Conservation (phyloP, 23 tunicate species). For the Clavelina lepadiformis region DNA sequence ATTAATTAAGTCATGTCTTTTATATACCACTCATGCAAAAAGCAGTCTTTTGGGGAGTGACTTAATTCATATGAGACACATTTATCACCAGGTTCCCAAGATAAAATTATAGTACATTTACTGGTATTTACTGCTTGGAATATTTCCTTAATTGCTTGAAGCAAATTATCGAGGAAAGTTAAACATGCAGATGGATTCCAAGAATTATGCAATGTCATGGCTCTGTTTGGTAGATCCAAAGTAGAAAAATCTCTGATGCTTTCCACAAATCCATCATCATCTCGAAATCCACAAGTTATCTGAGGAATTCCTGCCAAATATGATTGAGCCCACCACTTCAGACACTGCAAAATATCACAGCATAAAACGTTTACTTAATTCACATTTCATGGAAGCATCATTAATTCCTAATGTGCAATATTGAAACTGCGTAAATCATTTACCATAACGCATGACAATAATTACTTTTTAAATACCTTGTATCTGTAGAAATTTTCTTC, state of each 20-base stretch:
- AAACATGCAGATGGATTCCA: conserved; percentile 55
- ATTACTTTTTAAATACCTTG: no score
- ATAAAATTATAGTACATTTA: not conserved
- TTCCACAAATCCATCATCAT: conserved; percentile 62
- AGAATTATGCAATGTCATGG: conserved; percentile 12
- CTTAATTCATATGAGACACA: not conserved
- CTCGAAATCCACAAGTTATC: conserved; percentile 82
- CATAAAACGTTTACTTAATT: not conserved
- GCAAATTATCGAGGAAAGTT: conserved; percentile 38
- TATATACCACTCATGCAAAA: conserved; percentile 22
- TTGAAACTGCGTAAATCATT: no score
- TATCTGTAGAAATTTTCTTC: conserved; percentile 76
- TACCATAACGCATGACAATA: no score
- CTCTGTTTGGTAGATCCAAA: conserved; percentile 31
- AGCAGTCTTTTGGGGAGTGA: not conserved
- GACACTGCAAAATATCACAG: conserved; percentile 20
- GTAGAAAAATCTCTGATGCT: conserved; percentile 28
- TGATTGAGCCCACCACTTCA: conserved; percentile 96
- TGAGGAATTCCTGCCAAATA: conserved; percentile 70
- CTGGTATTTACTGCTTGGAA: not conserved
- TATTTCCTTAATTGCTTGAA: conserved; percentile 15
- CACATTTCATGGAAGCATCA: not conserved
- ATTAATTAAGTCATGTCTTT: not conserved
- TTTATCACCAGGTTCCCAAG: conserved; percentile 15
- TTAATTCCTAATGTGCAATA: no score